Base-by-base conservation (phyloP, 1,140 invertebrate genomes). In the Laupala kohalensis region DNA sequence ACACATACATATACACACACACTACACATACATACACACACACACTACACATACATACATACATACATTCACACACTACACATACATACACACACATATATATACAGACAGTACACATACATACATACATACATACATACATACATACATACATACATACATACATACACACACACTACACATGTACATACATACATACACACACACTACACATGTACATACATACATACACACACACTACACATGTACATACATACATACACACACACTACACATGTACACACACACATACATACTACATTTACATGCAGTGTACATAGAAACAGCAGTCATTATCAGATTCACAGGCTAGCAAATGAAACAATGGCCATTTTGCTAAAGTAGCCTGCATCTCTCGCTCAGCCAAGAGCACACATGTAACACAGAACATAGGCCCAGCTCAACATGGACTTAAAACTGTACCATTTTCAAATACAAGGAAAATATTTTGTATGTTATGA, bases 381-480 rank as follows among this genome's bases (percentile, higher is more conserved):
- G 9, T 53, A 53, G 37, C 37, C 37, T 53, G 37, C 37, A 53
- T 19, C 37, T 13, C 37, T 53, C 37, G 37, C 37, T 53, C 37
- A 53, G 37, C 37, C 37, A 53, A 53, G 9, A 53, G 19, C 37
- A 53, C 37, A 53, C 37, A 53, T 13, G 37, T 53, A 53, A 53
- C 37, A 53, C 19, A 53, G 37, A 53, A 68, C 67, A 68, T 68
- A 68, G 67, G n/a, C 67, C 27, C 67, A 68, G 27, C n/a, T 28
- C 27, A n/a, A 65, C 23, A 65, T 65, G 25, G n/a, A 65, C 25
- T n/a, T 69, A 26, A 23, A 69, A n/a, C 24, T 70, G 25, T n/a
- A 26, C 24, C 26, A 37, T 29, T 37, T 37, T 37, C 70, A 66
- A 67, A 26, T 62, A 68, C n/a, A 72, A 29, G 71, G 65, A 69